Base-by-base conservation (phyloP, 2,113 vertebrate genomes). In the Turdus rufiventris region DNA sequence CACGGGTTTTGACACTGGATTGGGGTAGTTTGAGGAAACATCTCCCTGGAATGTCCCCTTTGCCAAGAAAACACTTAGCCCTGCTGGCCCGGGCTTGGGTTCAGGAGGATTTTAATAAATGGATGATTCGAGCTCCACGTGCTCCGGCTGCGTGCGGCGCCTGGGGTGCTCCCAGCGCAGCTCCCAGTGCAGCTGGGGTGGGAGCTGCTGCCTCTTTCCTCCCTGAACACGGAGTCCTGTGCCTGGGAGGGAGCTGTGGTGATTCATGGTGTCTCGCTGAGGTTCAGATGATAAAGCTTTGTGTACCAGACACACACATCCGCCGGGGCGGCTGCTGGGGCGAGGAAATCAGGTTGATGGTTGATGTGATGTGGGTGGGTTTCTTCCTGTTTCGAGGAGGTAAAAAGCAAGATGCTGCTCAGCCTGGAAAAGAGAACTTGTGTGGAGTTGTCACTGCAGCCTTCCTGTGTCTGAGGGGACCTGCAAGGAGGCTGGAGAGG, bases 121-220 rank as follows among this genome's bases (percentile, higher is more conserved):
- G 56, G 50, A 43, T 54, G 79, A 18, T 66, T 43, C 31, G 53
- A 80, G 79, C 72, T 86, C 60, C 7, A 4, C 5, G 13, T 56
- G 79, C 58, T 50, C 42, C 0, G n/a, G 85, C 60, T 28, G 60
- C 6, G 1, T 73, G 58, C 19, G 1, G 45, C 28, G 78, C 92
- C 77, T 2, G 24, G 75, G 66, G 91, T 67, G 73, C 45, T 94
- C n/a, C 48, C 34, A 3, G 19, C 0, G 43, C 56, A 1, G 51
- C 20, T 76, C 28, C 53, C 0, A 0, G 18, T 4, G 31, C 5
- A 9, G 70, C 67, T 86, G 79, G 63, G 79, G 24, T 67, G 89
- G 81, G 91, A 94, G 60, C 85, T 61, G 73, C 94, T 72, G 83
- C 79, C 38, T 80, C 34, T 82, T 70, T 34, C 77, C 74, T 93